A percentile compares a stretch with the other conserved stretches of the same genome.
Conservation (phyloP, 2,113 vertebrate genomes). For the Bothrops jararaca region DNA sequence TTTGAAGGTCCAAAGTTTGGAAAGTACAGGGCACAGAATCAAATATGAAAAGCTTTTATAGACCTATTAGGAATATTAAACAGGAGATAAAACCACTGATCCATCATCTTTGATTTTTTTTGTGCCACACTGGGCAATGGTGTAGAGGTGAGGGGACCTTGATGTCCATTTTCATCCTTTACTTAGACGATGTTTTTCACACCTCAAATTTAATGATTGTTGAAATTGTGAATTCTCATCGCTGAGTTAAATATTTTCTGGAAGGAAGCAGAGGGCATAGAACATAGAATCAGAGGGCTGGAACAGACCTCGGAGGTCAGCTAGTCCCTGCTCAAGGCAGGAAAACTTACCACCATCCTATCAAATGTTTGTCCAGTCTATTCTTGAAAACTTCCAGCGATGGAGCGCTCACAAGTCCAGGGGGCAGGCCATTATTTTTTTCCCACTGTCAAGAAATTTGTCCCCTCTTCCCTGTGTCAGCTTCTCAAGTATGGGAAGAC, state of each 20-base stretch:
- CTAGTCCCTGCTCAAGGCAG: not conserved
- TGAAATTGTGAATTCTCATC: not conserved
- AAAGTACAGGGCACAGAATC: not conserved
- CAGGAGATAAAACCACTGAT: not conserved
- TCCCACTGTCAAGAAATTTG: not conserved
- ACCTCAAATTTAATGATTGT: not conserved
- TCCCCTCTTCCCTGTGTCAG: not conserved
- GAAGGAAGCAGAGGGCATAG: not conserved
- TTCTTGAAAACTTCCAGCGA: not conserved
- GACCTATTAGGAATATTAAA: not conserved
- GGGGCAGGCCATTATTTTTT: not conserved
- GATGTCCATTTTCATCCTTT: not conserved
- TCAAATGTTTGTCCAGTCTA: not conserved
- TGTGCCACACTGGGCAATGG: not conserved
- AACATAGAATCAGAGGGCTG: not conserved
- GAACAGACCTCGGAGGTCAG: not conserved
- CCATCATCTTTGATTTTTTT: not conserved
- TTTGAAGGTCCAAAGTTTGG: not conserved
- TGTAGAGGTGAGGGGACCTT: not conserved
- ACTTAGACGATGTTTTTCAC: not conserved
- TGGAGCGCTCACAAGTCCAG: not conserved
- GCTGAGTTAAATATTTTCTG: not conserved
- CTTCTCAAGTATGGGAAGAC: not conserved
- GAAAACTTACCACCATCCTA: not conserved
- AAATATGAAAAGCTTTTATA: not conserved